Evolutionary conservation across 35 echinoderm and acorn worm species (phyloP).

Genomic region (Ophiothrix spiculata): DNA sequence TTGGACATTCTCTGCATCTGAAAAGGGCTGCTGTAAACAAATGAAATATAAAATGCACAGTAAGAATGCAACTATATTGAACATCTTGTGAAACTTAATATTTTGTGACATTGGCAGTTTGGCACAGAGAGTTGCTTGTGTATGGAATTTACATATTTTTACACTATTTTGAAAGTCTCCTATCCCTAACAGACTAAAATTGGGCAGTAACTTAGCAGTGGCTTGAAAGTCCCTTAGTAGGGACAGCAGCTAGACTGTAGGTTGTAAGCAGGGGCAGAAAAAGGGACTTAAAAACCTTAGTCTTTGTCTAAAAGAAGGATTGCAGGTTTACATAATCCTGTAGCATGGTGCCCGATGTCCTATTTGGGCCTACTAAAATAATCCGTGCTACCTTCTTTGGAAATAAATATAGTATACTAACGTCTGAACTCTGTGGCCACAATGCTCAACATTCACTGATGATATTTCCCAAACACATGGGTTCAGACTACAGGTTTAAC

Average conservation of each 20-base stretch:
- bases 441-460: neutral
- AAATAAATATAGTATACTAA: no score
- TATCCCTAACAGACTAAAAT: no score
- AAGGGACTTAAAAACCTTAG: no score
- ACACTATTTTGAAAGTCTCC: neutral
- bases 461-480: neutral
- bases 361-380: no score
- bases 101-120: neutral
- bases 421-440: neutral
- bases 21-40: neutral
- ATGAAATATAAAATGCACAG: neutral
- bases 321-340: no score
- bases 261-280: no score
- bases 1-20: neutral
- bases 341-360: no score
- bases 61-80: neutral
- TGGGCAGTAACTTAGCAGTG: no score
- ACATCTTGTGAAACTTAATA: neutral
- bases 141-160: neutral
- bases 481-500: neutral
- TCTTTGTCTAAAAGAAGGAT: no score
- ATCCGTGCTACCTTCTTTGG: no score
- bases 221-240: no score
- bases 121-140: neutral
- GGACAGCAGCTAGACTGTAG: no score